Percentiles rank a stretch among this genome's conserved stretches.
These are phyloP conservation scores for Hermatobates lingyangjiaoensis DNA, from an alignment of 1,140 invertebrate species.

Conservation along the genomic window DNA sequence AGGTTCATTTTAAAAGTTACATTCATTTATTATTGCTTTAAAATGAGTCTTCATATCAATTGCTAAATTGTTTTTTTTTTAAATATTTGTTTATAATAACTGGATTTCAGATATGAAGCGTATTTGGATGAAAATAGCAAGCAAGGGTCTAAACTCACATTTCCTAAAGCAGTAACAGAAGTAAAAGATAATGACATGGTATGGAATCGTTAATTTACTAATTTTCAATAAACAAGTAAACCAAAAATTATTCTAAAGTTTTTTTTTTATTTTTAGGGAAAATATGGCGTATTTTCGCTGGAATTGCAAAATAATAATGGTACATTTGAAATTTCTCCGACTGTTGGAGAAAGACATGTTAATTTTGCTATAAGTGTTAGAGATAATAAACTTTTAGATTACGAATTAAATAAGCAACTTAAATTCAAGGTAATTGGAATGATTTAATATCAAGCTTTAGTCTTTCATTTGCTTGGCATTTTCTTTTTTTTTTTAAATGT, in stretches of 20 bases:
- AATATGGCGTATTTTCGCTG: conserved; percentile 66
- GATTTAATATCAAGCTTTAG: conserved; percentile 8
- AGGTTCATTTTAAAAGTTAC: no score
- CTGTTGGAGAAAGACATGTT: conserved; percentile 60
- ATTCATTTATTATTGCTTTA: no score
- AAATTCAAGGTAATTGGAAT: conserved; percentile 37
- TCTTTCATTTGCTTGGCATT: not conserved
- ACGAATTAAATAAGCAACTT: conserved; percentile 51
- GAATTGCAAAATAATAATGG: conserved; percentile 60
- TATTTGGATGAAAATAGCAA: conserved; percentile 64
- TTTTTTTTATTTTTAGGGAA: conserved; percentile 28
- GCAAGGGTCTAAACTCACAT: conserved; percentile 51
- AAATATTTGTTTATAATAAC: no score
- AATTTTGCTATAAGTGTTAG: conserved; percentile 66
- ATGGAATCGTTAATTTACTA: not conserved
- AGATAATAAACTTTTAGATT: conserved; percentile 63
- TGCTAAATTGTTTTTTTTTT: no score
- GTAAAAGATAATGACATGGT: conserved; percentile 52
- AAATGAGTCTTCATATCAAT: no score
- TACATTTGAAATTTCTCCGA: conserved; percentile 72
- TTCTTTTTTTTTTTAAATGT: not conserved
- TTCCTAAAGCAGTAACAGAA: conserved; percentile 42
- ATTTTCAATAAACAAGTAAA: not conserved
- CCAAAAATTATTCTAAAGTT: not conserved
- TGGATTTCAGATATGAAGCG: conserved; percentile 44